Conservation (phyloP, 2,113 vertebrate species). For the Dasypus novemcinctus region DNA sequence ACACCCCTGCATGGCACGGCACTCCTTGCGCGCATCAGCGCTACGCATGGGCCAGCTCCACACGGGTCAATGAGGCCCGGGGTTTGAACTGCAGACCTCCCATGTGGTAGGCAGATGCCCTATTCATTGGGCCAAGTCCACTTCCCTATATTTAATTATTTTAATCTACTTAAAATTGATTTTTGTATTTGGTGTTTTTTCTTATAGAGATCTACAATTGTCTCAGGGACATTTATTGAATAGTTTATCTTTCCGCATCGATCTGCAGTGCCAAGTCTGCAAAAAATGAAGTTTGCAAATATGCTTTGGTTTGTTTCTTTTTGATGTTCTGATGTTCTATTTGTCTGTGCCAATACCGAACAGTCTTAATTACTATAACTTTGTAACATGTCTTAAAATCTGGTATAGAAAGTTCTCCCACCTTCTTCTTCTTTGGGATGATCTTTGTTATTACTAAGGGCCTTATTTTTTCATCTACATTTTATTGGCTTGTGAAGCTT, state of each 20-base stretch:
- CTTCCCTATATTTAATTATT: constrained; percentile 4
- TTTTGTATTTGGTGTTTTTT: background rate
- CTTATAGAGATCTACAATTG: background rate
- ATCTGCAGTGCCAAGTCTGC: background rate
- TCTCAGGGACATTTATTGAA: background rate
- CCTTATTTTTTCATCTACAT: background rate
- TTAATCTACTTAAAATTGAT: constrained; percentile 26
- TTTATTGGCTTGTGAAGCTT: background rate
- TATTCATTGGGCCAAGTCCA: too few species aligned
- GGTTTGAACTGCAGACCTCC: too few species aligned
- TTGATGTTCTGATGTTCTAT: background rate
- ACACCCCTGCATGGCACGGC: too few species aligned
- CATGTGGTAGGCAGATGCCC: too few species aligned
- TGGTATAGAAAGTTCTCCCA: background rate
- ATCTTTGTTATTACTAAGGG: background rate
- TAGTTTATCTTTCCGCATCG: background rate
- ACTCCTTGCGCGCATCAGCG: too few species aligned
- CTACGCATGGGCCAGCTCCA: too few species aligned
- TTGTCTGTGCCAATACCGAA: background rate
- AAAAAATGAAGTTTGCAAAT: background rate
- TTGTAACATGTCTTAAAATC: background rate
- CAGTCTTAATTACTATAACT: background rate
- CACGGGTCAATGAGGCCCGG: too few species aligned
- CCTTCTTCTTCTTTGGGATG: background rate
- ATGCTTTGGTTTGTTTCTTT: background rate